Evolutionary conservation across 2,797 vertebrate species (phyloP).

Genomic region (Pipistrellus pygmaeus): DNA sequence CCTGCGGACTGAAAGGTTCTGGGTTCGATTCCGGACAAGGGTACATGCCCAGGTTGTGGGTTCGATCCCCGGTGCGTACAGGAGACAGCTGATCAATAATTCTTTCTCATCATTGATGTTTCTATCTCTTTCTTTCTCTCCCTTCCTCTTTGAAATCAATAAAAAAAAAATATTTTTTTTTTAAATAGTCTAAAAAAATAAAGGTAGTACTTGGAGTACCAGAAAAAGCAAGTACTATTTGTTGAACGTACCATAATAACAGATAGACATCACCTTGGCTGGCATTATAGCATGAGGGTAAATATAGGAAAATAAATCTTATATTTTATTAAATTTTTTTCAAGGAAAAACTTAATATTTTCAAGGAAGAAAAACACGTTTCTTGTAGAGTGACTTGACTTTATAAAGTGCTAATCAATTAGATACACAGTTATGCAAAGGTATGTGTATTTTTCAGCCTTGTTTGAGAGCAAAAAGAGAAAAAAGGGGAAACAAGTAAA

Average conservation of each 20-base stretch:
- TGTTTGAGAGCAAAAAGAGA: not conserved
- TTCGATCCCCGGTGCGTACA: no score
- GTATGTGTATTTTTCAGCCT: not conserved
- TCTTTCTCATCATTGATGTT: no score
- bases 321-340: not conserved
- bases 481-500: not conserved
- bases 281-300: not conserved
- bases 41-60: no score
- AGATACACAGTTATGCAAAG: not conserved
- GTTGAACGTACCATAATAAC: not conserved
- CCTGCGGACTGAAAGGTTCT: no score
- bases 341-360: not conserved
- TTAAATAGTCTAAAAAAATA: not conserved
- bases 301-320: constrained; percentile 32
- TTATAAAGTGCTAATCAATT: not conserved
- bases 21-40: no score
- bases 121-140: no score
- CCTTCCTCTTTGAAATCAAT: no score
- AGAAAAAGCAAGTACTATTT: not conserved
- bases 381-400: not conserved
- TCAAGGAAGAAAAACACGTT: constrained; percentile 29
- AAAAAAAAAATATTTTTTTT: no score
- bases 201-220: not conserved
- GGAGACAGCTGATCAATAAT: no score
- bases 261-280: not conserved